Percentiles rank a stretch among this genome's conserved stretches.
Conservation (phyloP, 2,113 vertebrate genomes). For the Meleagris gallopavo region DNA sequence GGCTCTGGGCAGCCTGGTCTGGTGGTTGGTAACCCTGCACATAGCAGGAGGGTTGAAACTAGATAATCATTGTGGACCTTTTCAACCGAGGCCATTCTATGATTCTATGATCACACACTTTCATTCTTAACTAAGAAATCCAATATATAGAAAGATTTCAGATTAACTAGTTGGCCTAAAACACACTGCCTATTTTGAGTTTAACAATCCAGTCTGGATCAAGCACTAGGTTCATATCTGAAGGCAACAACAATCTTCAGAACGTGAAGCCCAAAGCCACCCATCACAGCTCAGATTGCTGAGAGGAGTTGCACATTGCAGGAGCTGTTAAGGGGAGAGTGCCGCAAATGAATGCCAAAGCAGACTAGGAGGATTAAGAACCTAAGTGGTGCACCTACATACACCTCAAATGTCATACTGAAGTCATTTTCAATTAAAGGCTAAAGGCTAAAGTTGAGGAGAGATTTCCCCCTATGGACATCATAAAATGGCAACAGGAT, state of each 20-base stretch:
- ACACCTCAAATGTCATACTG: not conserved
- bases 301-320: not conserved
- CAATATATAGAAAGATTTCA: not conserved
- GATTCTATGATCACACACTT: not conserved
- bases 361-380: not conserved
- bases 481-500: fast-evolving
- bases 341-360: fast-evolving
- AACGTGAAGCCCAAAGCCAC: not conserved
- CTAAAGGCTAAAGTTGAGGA: not conserved
- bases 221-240: not conserved
- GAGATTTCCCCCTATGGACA: not conserved
- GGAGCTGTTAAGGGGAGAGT: not conserved
- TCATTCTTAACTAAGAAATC: not conserved
- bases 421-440: not conserved
- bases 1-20: too few relatives aligned
- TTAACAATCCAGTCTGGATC: not conserved
- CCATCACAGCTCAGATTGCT: not conserved
- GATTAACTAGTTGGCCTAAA: not conserved
- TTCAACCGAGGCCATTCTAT: too few relatives aligned
- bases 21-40: too few relatives aligned
- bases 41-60: too few relatives aligned
- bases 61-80: too few relatives aligned
- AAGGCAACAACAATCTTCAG: not conserved
- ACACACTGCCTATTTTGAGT: not conserved
- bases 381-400: not conserved